phyloP scores from a whole-genome alignment of 2,888 invertebrate genomes.

The Pollenia amentaria region DNA sequence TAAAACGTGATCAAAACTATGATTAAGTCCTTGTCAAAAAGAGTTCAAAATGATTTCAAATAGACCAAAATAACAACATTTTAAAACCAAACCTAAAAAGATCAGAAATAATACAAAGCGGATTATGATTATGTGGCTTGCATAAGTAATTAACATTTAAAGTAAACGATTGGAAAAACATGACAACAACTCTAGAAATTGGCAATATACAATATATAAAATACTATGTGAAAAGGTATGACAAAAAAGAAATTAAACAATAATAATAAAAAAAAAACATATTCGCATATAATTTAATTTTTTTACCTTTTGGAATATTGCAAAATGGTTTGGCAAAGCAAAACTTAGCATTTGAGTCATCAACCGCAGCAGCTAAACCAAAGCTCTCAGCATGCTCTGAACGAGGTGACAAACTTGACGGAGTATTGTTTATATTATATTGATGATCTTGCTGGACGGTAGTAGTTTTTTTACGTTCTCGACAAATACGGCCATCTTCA shows the following conservation, averaged over 20 bases:
- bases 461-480: conserved; percentile 23
- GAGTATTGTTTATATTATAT: conserved; percentile 57
- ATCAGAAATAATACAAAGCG: conserved; percentile 19
- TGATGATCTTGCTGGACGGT: conserved; percentile 66
- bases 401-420: conserved; percentile 68
- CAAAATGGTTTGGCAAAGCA: conserved; percentile 79
- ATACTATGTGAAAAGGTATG: conserved; percentile 65
- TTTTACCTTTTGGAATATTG: conserved; percentile 80
- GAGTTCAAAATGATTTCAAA: background rate
- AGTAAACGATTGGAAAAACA: conserved; percentile 56
- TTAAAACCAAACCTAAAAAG: conserved; percentile 5
- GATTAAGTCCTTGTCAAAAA: background rate
- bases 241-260: conserved; percentile 70
- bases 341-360: conserved; percentile 81
- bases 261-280: conserved; percentile 46
- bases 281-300: conserved; percentile 64
- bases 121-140: conserved; percentile 61
- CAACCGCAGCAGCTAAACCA: conserved; percentile 79
- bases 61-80: conserved; percentile 18
- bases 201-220: conserved; percentile 55
- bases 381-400: conserved; percentile 71
- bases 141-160: conserved; percentile 67
- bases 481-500: conserved; percentile 57
- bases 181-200: conserved; percentile 53
- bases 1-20: no score